Percentiles rank a stretch among this genome's conserved stretches.
Evolutionary conservation across 2,113 vertebrate genomes (phyloP).

Genomic region (Bambusicola thoracicus): DNA sequence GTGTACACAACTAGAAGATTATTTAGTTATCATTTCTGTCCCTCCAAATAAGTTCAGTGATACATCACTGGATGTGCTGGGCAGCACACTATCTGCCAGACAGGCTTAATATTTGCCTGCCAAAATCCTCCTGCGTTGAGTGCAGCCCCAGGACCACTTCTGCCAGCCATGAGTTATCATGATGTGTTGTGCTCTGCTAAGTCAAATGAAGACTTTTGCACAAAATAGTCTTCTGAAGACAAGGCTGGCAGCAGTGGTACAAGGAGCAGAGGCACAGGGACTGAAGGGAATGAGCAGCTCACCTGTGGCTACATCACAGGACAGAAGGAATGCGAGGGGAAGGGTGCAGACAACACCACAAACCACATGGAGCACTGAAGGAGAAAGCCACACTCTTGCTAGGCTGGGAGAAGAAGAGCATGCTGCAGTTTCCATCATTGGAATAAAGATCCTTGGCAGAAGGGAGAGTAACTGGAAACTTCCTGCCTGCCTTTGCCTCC

Average conservation of each 20-base stretch:
- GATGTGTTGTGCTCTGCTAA: rapidly evolving
- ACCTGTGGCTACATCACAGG: background rate
- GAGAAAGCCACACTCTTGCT: background rate
- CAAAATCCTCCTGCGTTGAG: rapidly evolving
- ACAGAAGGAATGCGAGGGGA: background rate
- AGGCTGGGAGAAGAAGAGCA: background rate
- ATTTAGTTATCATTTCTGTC: background rate
- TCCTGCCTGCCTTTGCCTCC: background rate
- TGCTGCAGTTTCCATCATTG: background rate
- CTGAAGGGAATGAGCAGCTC: background rate
- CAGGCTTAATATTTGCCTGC: background rate
- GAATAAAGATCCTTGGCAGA: background rate
- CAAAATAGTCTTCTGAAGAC: background rate
- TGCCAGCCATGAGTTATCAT: background rate
- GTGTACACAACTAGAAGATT: background rate
- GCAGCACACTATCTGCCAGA: rapidly evolving
- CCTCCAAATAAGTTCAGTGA: background rate
- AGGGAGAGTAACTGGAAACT: background rate
- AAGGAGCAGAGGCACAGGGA: background rate
- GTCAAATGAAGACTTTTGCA: background rate
- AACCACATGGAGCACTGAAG: background rate
- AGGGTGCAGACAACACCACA: background rate
- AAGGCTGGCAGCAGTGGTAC: background rate
- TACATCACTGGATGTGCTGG: background rate
- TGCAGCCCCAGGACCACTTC: background rate